Base-by-base conservation (phyloP, 2,888 invertebrate species). In the Biston betularia region DNA sequence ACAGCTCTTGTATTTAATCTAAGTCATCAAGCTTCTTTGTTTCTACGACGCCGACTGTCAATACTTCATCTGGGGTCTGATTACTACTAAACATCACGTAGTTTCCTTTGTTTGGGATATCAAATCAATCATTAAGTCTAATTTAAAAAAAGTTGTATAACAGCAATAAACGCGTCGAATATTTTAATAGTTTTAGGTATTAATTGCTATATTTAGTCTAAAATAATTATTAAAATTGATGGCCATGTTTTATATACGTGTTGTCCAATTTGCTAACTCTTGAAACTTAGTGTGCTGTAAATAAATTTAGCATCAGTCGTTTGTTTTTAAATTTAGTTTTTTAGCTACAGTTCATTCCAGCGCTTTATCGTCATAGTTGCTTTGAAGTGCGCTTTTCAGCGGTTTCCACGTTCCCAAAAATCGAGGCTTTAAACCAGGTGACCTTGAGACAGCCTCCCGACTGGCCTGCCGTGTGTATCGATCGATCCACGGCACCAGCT, bases 361-460 rank as follows among this genome's bases (percentile, higher is more conserved):
- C 24, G 40, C 9, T 3, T 3, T 42, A 42, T 2, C 42, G 42
- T 42, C 10, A 42, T 10, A 11, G 42, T 42, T 33, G 11, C 33
- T 11, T 6, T 14, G 14, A 14, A 14, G 49, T 12, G 12, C 24
- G n/a, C 52, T n/a, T 14, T 14, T 38, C 38, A 15, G 11, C 45
- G 50, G 35, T 46, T n/a, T 11, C 33, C 48, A 45, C 24, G 34
- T 34, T 9, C 46, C 54, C 55, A 44, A 56, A 52, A 57, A 38
- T 46, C 33, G 6, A 15, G 42, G 24, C 49, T 50, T 65, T 48
- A 52, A 69, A 65, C 65, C 12, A 34, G 53, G n/a, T 40, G 68
- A 65, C 73, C 73, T 73, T 68, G 71, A 73, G 71, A 71, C 73
- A 61, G 71, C 65, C 71, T 70, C 67, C 62, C 62, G 46, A n/a